Base-by-base conservation (phyloP, 1,140 invertebrate species). In the Zelostemma sp. region DNA sequence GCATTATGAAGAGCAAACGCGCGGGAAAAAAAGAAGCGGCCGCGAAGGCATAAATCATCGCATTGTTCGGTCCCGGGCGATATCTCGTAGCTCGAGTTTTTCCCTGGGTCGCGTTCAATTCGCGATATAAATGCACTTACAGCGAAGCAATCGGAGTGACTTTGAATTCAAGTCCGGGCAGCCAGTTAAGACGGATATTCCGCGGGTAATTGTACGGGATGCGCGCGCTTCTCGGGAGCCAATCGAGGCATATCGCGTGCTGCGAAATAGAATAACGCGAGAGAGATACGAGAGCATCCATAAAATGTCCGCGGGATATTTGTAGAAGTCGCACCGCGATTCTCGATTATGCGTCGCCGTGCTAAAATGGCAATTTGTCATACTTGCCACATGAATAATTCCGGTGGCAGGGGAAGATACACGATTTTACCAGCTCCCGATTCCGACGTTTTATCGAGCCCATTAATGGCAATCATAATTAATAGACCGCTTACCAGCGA, bases 381-480 rank as follows among this genome's bases (percentile, higher is more conserved):
- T 67, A 18, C 69, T 64, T 41, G 60, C 19, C 46, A 17, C 40
- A 68, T 68, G 64, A 72, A 71, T 70, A 74, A 74, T 70, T 74
- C 68, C 67, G 11, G 33, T 2, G 33, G 33, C 1, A 9, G 33
- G 33, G 33, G 45, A 12, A 47, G 56, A 68, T 64, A 62, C 60
- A 48, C 63, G 51, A 50, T 61, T 60, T 46, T 45, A 50, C 59
- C 59, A 56, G 64, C 63, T 67, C 67, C 63, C 67, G 67, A 69
- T 69, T 63, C 62, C 66, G 62, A 46, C 62, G 65, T 46, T 62
- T 73, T 73, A 73, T 73, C 71, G 67, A 64, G 58, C 58, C 71
- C 66, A 60, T 73, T 69, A 69, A 73, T 73, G 67, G 71, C 66
- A 57, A 67, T 66, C 71, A 69, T 69, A 73, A 73, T 73, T 73